A percentile compares a stretch with the other conserved stretches of the same genome.
Evolutionary conservation across 2,797 vertebrate genomes (phyloP).

Genomic region (Pampus argenteus): DNA sequence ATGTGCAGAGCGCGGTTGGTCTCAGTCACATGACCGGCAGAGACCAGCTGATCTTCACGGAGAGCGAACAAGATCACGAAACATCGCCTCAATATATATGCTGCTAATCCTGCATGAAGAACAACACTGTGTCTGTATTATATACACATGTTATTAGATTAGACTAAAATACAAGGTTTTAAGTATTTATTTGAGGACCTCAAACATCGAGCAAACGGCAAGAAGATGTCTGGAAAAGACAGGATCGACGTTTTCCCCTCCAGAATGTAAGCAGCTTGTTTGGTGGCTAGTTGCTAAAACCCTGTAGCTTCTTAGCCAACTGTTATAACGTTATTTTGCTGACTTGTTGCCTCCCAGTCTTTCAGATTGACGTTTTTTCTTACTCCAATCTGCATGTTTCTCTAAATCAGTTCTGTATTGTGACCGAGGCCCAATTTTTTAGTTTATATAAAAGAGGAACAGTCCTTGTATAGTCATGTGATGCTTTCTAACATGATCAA

Average conservation of each 20-base stretch:
- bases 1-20: constrained; percentile 28
- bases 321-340: not conserved
- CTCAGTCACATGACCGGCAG: constrained; percentile 77
- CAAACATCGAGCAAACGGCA: constrained; percentile 60
- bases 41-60: constrained; percentile 76
- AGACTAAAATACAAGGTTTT: not conserved
- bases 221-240: constrained; percentile 95
- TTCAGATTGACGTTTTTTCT: not conserved
- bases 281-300: constrained; percentile 57
- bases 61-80: constrained; percentile 70
- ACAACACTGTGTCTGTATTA: not conserved
- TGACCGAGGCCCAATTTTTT: not conserved
- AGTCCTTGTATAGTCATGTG: constrained; percentile 75
- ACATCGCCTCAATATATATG: constrained; percentile 23
- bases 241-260: constrained; percentile 98
- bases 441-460: constrained; percentile 76
- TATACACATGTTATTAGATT: not conserved
- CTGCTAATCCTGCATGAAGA: constrained; percentile 46
- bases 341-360: not conserved
- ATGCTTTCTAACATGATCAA: constrained; percentile 43
- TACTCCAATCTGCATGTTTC: not conserved
- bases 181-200: not conserved
- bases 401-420: not conserved
- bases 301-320: constrained; percentile 22
- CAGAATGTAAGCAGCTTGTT: constrained; percentile 91